A percentile compares a stretch with the other conserved stretches of the same genome.
Conservation (phyloP, 1,140 invertebrate genomes). For the Galleria mellonella region DNA sequence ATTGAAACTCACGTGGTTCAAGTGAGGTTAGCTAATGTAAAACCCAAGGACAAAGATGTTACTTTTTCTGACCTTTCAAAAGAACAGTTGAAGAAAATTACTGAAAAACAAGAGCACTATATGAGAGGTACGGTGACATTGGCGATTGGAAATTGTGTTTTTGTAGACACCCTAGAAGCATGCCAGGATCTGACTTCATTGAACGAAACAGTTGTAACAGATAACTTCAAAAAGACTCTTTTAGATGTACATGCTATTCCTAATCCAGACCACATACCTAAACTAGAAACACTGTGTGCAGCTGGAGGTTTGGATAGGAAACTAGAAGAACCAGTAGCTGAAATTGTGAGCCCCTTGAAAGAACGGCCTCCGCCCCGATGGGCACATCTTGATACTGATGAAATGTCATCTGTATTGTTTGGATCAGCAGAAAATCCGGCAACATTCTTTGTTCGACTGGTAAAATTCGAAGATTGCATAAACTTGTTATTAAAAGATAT, state of each 20-base stretch:
- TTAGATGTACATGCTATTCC: slow-evolving; percentile 35
- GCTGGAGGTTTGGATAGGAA: slow-evolving; percentile 9
- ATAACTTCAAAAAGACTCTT: slow-evolving; percentile 44
- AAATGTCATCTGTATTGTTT: slow-evolving; percentile 42
- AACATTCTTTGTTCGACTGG: slow-evolving; percentile 44
- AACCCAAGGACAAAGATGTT: slow-evolving; percentile 53
- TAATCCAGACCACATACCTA: slow-evolving; percentile 38
- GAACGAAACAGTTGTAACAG: slow-evolving; percentile 38
- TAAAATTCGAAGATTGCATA: slow-evolving; percentile 47
- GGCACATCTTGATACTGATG: slow-evolving; percentile 52
- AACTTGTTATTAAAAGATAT: slow-evolving; percentile 44
- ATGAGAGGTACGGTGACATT: slow-evolving; percentile 43
- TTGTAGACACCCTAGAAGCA: slow-evolving; percentile 51
- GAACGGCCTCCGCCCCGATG: slow-evolving; percentile 30
- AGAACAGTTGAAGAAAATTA: slow-evolving; percentile 33
- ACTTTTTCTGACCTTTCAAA: slow-evolving; percentile 45
- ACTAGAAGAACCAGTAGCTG: slow-evolving; percentile 1
- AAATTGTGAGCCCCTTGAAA: slow-evolving; percentile 13
- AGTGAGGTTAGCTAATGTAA: slow-evolving; percentile 50
- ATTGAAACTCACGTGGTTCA: slow-evolving; percentile 39
- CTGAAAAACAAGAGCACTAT: slow-evolving; percentile 35
- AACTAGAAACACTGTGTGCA: slow-evolving; percentile 30
- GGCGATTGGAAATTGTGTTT: slow-evolving; percentile 49
- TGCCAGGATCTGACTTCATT: slow-evolving; percentile 47
- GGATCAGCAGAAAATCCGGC: slow-evolving; percentile 32